Conservation (phyloP, 2,113 vertebrate species). For the Dendrocopos noguchii region DNA sequence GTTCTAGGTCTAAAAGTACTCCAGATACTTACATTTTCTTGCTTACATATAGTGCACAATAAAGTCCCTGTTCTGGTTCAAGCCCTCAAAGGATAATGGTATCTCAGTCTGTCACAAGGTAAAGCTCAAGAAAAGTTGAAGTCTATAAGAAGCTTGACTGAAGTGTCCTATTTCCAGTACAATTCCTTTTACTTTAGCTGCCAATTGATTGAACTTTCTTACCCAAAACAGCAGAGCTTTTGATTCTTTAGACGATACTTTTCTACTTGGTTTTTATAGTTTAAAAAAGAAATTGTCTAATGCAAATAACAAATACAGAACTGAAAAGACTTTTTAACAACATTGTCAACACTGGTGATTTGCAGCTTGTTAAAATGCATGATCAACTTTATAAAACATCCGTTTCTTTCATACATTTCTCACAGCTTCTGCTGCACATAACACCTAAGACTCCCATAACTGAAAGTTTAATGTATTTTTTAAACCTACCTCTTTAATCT, state of each 20-base stretch:
- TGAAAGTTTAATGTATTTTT: slow-evolving; percentile 67
- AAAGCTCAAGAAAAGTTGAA: background rate
- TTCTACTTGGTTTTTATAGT: background rate
- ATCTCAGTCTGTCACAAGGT: background rate
- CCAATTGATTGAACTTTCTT: background rate
- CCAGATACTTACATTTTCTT: background rate
- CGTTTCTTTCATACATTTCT: slow-evolving; percentile 1
- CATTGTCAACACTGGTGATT: background rate
- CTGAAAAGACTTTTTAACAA: background rate
- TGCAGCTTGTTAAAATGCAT: slow-evolving; percentile 37
- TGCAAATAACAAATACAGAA: background rate
- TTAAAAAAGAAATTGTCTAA: background rate
- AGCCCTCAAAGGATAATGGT: background rate
- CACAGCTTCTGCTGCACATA: background rate
- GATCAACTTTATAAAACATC: slow-evolving; percentile 22
- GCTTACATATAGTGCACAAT: background rate
- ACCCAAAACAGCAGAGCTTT: background rate
- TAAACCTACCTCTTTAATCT: slow-evolving; percentile 63
- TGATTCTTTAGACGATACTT: background rate
- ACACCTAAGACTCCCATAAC: slow-evolving; percentile 18
- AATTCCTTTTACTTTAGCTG: background rate
- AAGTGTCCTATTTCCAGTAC: background rate
- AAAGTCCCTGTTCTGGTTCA: background rate
- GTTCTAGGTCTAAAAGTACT: background rate
- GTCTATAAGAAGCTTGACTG: background rate